Evolutionary conservation across 2,797 vertebrate species (phyloP).

Genomic region (Lindbergichthys nudifrons): DNA sequence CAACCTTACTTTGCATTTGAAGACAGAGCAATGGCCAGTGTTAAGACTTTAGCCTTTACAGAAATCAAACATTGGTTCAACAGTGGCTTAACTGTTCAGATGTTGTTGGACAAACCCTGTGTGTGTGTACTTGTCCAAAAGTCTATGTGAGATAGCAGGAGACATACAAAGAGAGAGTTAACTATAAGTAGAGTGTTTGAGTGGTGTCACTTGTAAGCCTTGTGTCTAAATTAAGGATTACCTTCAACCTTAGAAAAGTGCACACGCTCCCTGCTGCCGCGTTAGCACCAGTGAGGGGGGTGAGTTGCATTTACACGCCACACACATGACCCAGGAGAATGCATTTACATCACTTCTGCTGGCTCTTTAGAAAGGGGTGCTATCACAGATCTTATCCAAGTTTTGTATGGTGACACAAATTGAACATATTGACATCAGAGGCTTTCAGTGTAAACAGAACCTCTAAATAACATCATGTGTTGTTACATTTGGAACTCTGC

Average conservation of each 20-base stretch:
- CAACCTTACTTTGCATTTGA: neutral
- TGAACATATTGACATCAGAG: neutral
- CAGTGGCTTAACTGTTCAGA: conserved; percentile 30
- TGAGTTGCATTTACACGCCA: neutral
- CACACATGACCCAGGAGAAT: conserved; percentile 6
- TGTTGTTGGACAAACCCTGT: conserved; percentile 24
- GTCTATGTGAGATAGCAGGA: too few relatives aligned
- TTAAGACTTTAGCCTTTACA: conserved; percentile 53
- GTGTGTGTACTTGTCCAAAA: too few relatives aligned
- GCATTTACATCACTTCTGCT: neutral
- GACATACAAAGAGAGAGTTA: neutral
- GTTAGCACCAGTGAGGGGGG: conserved; percentile 42
- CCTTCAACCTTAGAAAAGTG: conserved; percentile 59
- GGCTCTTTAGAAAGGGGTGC: neutral
- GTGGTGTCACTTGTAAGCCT: conserved; percentile 61
- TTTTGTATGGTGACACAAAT: neutral
- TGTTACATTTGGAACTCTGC: conserved; percentile 38
- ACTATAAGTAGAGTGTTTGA: conserved; percentile 16
- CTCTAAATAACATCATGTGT: neutral
- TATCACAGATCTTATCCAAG: too few relatives aligned
- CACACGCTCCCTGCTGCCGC: conserved; percentile 32
- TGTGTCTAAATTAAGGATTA: conserved; percentile 75
- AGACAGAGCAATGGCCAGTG: conserved; percentile 14
- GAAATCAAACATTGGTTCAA: conserved; percentile 42
- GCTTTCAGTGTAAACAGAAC: conserved; percentile 1